Percentiles rank a stretch among this genome's conserved stretches.
These are phyloP conservation scores for Paralichthys olivaceus DNA, from an alignment of 2,113 vertebrate genomes.

Conservation along the genomic window DNA sequence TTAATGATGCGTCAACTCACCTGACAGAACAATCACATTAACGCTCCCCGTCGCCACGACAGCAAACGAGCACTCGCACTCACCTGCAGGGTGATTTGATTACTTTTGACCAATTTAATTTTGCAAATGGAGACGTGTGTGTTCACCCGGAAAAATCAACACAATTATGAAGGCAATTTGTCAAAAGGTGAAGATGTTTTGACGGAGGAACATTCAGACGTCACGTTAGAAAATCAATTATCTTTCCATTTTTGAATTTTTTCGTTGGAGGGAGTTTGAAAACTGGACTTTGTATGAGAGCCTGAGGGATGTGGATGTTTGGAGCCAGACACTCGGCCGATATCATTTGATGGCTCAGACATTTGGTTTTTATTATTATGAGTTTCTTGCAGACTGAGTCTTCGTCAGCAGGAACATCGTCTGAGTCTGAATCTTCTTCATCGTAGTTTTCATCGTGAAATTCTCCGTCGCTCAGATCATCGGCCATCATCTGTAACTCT, in stretches of 20 bases:
- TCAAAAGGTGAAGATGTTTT: slow-evolving; percentile 52
- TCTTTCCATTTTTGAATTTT: slow-evolving; percentile 3
- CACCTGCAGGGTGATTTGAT: slow-evolving; percentile 77
- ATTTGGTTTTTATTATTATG: no score
- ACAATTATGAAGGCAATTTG: slow-evolving; percentile 59
- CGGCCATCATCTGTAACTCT: no score
- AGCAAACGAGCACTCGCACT: slow-evolving; percentile 59
- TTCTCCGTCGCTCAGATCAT: no score
- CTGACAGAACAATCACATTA: slow-evolving; percentile 78
- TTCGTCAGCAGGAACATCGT: no score
- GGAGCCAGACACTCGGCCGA: neutral
- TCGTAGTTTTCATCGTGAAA: no score
- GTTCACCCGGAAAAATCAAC: slow-evolving; percentile 58
- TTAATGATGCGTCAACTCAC: slow-evolving; percentile 70
- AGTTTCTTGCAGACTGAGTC: no score
- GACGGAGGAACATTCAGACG: slow-evolving; percentile 40
- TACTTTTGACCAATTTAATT: slow-evolving; percentile 76
- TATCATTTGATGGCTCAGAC: neutral
- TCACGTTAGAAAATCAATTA: slow-evolving; percentile 21
- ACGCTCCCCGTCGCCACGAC: slow-evolving; percentile 43
- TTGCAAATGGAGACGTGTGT: slow-evolving; percentile 58
- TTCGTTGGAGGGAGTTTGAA: neutral
- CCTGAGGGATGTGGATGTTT: no score
- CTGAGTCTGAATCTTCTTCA: no score
- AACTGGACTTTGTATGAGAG: neutral